phyloP scores from a whole-genome alignment of 2,888 invertebrate genomes.

The Ernsta delagoae region DNA sequence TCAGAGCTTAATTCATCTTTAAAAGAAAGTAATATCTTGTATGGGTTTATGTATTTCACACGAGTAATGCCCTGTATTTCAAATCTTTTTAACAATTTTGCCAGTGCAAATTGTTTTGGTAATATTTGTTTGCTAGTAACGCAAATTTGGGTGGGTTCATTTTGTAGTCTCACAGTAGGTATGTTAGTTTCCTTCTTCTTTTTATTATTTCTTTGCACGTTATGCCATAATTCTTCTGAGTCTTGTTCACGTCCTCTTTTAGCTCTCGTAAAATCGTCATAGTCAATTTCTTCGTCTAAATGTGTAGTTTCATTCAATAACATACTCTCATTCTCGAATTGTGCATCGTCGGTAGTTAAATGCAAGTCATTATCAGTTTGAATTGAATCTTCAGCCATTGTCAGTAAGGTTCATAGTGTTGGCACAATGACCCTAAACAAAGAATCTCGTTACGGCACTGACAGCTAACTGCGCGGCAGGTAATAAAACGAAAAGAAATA shows the following conservation, averaged over 20 bases:
- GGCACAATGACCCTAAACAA: too few species aligned
- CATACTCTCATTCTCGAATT: background rate
- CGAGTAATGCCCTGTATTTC: background rate
- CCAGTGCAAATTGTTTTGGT: conserved; percentile 4
- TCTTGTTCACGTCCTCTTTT: conserved; percentile 1
- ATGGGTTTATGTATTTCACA: conserved; percentile 1
- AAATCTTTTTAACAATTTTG: background rate
- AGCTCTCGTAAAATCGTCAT: background rate
- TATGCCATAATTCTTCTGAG: background rate
- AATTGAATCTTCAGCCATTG: background rate
- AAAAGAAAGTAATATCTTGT: background rate
- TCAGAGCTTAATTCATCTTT: background rate
- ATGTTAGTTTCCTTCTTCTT: background rate
- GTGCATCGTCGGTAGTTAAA: background rate
- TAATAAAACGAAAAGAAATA: too few species aligned
- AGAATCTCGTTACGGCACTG: too few species aligned
- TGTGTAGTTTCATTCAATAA: background rate
- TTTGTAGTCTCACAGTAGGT: background rate
- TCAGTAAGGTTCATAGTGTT: conserved; percentile 1
- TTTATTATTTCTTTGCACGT: background rate
- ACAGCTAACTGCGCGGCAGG: too few species aligned
- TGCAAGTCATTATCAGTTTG: background rate
- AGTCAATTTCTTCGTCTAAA: background rate
- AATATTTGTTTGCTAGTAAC: background rate
- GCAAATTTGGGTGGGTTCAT: conserved; percentile 1